Evolutionary conservation across 2,797 vertebrate genomes (phyloP).

Genomic region (Eulemur rubriventer): DNA sequence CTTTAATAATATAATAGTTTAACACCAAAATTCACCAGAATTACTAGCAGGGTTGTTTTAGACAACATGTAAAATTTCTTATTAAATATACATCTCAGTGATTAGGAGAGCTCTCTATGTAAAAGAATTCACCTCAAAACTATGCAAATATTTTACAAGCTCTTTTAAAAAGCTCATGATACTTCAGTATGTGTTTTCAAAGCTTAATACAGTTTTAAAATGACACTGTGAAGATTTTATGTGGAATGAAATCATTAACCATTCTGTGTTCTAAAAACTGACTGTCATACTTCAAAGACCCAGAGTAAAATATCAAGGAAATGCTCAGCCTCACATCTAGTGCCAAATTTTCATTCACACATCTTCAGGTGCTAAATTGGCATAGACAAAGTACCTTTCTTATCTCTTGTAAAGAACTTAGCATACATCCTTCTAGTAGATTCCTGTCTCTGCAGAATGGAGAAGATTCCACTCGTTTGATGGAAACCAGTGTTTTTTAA

Average conservation of each 20-base stretch:
- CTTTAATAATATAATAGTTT: not conserved
- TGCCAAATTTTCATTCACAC: not conserved
- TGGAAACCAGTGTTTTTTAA: not conserved
- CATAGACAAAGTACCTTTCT: not conserved
- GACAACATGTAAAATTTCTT: not conserved
- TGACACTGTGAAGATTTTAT: not conserved
- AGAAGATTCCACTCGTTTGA: not conserved
- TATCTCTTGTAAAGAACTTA: not conserved
- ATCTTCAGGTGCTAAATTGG: not conserved
- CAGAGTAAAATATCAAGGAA: not conserved
- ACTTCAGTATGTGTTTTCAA: constrained; percentile 26
- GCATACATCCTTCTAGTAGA: not conserved
- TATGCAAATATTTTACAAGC: not conserved
- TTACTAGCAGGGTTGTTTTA: not conserved
- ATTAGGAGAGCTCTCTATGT: not conserved
- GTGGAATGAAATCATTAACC: not conserved
- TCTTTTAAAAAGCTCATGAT: not conserved
- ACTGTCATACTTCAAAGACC: constrained; percentile 2
- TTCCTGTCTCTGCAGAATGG: not conserved
- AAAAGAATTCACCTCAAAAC: constrained; percentile 61
- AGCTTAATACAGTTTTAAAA: not conserved
- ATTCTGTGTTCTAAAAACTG: not conserved
- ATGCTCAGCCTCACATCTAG: not conserved
- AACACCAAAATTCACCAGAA: not conserved
- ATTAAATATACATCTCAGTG: constrained; percentile 4